Percentiles rank a stretch among this genome's conserved stretches.
Conservation (phyloP, 2,113 vertebrate genomes). For the Scatophagus argus region DNA sequence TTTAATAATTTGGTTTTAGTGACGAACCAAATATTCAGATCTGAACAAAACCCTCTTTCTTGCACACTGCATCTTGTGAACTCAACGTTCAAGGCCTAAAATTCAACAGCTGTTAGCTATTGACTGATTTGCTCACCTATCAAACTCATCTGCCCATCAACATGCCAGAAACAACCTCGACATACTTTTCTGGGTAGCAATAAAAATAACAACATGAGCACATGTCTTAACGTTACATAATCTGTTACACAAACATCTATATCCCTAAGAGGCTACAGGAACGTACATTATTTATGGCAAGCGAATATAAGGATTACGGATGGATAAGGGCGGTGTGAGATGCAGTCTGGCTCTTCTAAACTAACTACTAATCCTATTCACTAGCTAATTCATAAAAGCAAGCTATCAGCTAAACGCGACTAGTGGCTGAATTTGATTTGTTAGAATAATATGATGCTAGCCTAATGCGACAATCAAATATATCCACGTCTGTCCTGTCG, state of each 20-base stretch:
- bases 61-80: not conserved
- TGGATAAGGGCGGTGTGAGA: not conserved
- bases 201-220: conserved; percentile 75
- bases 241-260: conserved; percentile 49
- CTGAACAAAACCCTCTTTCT: not conserved
- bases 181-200: conserved; percentile 38
- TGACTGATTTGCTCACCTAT: conserved; percentile 32
- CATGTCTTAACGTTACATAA: conserved; percentile 72
- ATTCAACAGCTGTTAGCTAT: conserved; percentile 45
- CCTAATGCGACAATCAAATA: not conserved
- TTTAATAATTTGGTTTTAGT: not conserved
- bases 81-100: not conserved
- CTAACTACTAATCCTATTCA: conserved; percentile 55
- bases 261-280: conserved; percentile 1
- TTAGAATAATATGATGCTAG: not conserved
- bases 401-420: conserved; percentile 30
- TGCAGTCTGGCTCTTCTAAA: not conserved
- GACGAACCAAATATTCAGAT: not conserved
- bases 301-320: not conserved
- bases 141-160: conserved; percentile 38
- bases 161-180: conserved; percentile 20
- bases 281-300: not conserved
- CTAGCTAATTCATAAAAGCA: conserved; percentile 32
- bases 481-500: accelerated
- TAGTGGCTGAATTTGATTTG: conserved; percentile 4